These are phyloP conservation scores for Palloptera scutellata DNA, from an alignment of 2,888 invertebrate species.

Conservation along the genomic window DNA sequence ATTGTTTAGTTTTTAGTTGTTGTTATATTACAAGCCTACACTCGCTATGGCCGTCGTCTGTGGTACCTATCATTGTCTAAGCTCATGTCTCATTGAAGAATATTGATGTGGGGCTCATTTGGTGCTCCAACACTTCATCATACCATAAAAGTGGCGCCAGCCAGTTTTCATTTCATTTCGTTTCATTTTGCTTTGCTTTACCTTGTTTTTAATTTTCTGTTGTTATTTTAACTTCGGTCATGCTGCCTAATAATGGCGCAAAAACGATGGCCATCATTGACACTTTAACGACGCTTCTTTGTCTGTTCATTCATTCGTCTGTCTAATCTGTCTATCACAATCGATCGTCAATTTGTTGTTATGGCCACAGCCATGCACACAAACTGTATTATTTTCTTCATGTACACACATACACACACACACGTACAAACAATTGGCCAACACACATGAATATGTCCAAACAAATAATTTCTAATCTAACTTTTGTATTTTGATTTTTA, in stretches of 20 bases:
- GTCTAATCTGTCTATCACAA: neutral
- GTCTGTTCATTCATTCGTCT: neutral
- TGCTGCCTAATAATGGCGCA: neutral
- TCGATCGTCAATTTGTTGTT: conserved; percentile 5
- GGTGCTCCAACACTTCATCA: conserved; percentile 13
- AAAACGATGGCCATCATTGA: neutral
- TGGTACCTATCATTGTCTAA: conserved; percentile 10
- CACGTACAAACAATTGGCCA: too few species aligned
- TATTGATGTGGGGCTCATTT: conserved; percentile 5
- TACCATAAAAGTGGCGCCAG: conserved; percentile 47
- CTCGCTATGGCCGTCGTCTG: neutral
- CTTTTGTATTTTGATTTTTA: conserved; percentile 25
- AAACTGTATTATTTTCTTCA: too few species aligned
- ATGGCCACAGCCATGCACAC: neutral
- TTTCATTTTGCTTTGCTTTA: too few species aligned
- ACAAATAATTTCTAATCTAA: conserved; percentile 23
- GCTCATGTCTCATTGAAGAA: neutral
- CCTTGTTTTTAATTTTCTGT: neutral
- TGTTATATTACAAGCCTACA: neutral
- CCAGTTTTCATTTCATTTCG: conserved; percentile 29
- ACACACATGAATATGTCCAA: too few species aligned
- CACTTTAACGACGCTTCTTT: neutral
- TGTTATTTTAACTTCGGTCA: conserved; percentile 4
- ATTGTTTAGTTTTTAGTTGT: too few species aligned
- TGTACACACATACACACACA: too few species aligned